A percentile compares a stretch with the other conserved stretches of the same genome.
These are phyloP conservation scores for Hozukius guyotensis DNA, from an alignment of 2,797 vertebrate genomes.

Conservation along the genomic window DNA sequence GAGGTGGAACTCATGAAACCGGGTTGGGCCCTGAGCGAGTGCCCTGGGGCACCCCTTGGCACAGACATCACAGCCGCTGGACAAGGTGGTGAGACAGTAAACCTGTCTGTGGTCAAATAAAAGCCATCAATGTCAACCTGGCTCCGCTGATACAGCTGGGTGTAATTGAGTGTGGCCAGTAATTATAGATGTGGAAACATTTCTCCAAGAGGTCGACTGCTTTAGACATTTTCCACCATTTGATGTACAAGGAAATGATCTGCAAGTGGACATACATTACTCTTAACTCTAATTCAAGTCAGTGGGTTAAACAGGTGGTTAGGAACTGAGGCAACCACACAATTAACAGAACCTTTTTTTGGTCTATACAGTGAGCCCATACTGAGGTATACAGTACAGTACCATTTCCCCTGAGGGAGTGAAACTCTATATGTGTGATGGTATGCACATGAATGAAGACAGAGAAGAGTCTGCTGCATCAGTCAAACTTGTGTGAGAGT, in stretches of 20 bases:
- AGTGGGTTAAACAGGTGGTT: neutral
- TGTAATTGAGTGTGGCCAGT: constrained; percentile 83
- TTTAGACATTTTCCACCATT: constrained; percentile 51
- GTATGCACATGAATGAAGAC: neutral
- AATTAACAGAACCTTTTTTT: neutral
- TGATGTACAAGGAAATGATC: constrained; percentile 5
- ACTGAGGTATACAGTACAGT: neutral
- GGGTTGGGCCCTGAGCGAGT: constrained; percentile 74
- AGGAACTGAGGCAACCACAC: neutral
- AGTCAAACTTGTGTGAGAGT: neutral
- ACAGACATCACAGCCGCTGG: constrained; percentile 77
- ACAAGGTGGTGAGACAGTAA: constrained; percentile 84
- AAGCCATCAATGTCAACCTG: constrained; percentile 82
- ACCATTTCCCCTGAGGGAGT: neutral
- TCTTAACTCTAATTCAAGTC: neutral
- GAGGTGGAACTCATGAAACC: constrained; percentile 72
- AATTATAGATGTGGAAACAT: constrained; percentile 77
- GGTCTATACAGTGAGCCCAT: neutral
- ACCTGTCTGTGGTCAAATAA: constrained; percentile 81
- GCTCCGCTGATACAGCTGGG: constrained; percentile 81
- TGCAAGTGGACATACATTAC: constrained; percentile 12
- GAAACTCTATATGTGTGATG: constrained; percentile 1
- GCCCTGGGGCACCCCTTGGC: constrained; percentile 78
- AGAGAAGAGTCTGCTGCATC: neutral
- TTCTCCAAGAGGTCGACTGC: constrained; percentile 56